Evolutionary conservation across 2,113 vertebrate genomes (phyloP).

Genomic region (Xenus cinereus): DNA sequence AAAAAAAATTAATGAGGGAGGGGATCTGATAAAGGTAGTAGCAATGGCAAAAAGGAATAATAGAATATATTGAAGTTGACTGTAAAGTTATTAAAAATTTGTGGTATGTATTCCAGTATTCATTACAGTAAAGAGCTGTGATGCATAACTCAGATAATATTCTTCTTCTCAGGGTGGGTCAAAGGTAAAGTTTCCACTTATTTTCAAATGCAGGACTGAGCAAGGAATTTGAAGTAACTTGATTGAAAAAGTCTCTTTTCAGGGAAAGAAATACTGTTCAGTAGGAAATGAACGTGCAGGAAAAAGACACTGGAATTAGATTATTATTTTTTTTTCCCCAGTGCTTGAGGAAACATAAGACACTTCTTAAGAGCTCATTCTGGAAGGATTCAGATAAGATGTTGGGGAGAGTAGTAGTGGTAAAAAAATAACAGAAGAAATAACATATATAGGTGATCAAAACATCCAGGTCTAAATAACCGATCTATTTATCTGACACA

Average conservation of each 20-base stretch:
- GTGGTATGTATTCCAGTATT: background rate
- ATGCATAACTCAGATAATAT: background rate
- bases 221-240: background rate
- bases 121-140: background rate
- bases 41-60: background rate
- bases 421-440: background rate
- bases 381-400: background rate
- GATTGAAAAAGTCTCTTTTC: background rate
- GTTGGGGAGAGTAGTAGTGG: background rate
- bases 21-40: background rate
- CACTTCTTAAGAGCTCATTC: background rate
- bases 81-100: background rate
- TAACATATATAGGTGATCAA: background rate
- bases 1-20: background rate
- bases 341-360: background rate
- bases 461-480: background rate
- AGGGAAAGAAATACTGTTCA: background rate
- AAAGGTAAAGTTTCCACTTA: background rate
- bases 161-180: background rate
- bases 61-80: background rate
- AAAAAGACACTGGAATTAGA: background rate
- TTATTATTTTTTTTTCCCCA: background rate
- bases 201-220: background rate
- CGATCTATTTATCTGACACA: background rate
- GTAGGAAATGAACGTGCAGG: background rate